These are phyloP conservation scores for Burhinus oedicnemus DNA, from an alignment of 2,113 vertebrate species.

Conservation along the genomic window DNA sequence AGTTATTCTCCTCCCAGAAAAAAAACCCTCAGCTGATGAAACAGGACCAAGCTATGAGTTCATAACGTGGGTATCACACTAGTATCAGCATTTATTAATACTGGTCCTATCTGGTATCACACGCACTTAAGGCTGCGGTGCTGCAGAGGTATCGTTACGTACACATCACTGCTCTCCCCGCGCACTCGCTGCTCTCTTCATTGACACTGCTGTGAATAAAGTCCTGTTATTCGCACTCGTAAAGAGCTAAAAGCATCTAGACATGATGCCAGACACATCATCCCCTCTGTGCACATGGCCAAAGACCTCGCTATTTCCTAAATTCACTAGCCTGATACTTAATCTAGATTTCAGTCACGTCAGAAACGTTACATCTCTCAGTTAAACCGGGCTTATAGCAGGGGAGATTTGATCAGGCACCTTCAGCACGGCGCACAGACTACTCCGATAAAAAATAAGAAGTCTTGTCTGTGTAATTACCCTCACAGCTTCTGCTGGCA, in stretches of 20 bases:
- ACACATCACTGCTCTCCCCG: neutral
- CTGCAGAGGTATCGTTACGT: neutral
- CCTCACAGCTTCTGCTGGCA: neutral
- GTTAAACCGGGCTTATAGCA: neutral
- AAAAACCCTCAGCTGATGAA: neutral
- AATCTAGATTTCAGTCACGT: neutral
- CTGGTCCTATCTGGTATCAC: neutral
- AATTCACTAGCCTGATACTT: neutral
- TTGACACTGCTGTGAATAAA: neutral
- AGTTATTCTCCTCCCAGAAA: neutral
- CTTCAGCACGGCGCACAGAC: neutral
- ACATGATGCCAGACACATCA: neutral
- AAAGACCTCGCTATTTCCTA: neutral
- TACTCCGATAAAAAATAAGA: neutral
- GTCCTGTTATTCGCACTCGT: neutral
- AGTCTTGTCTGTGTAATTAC: neutral
- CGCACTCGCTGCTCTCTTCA: fast-evolving
- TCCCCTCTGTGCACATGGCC: neutral
- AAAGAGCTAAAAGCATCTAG: neutral
- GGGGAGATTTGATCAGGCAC: neutral
- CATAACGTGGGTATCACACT: too few species aligned
- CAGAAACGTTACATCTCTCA: neutral
- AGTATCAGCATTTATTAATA: neutral
- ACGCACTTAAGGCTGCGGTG: neutral
- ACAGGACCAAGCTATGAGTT: too few species aligned